A percentile compares a stretch with the other conserved stretches of the same genome.
Evolutionary conservation across 1,140 invertebrate species (phyloP).

Genomic region (Pissodes strobi): DNA sequence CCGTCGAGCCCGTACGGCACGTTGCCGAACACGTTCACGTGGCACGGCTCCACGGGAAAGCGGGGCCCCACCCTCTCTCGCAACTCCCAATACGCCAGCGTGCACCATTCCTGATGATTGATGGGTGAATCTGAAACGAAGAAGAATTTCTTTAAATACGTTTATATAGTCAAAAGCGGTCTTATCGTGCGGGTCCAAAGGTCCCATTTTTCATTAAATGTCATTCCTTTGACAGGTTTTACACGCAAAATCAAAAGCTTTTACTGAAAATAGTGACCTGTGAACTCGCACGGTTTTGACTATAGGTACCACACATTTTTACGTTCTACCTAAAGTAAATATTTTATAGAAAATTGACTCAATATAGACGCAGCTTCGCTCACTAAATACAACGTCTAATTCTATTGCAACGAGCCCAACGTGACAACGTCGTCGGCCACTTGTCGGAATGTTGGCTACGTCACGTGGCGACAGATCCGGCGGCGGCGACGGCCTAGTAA

Average conservation of each 20-base stretch:
- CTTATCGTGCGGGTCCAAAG: too few relatives aligned
- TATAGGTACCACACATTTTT: too few relatives aligned
- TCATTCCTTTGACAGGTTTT: too few relatives aligned
- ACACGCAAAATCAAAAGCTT: too few relatives aligned
- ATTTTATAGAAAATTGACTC: not conserved
- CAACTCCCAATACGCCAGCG: slow-evolving; percentile 88
- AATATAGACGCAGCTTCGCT: not conserved
- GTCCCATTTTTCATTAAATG: too few relatives aligned
- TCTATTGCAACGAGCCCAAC: not conserved
- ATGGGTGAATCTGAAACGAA: slow-evolving; percentile 56
- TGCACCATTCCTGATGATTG: slow-evolving; percentile 72
- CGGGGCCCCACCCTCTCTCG: slow-evolving; percentile 77
- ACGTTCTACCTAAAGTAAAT: too few relatives aligned
- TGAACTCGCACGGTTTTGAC: too few relatives aligned
- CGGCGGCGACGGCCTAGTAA: slow-evolving; percentile 24
- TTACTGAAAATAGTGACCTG: too few relatives aligned
- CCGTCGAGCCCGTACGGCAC: slow-evolving; percentile 67
- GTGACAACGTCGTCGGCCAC: slow-evolving; percentile 19
- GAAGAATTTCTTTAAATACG: too few relatives aligned
- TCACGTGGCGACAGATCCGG: slow-evolving; percentile 15
- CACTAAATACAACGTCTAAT: not conserved
- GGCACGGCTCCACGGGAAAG: slow-evolving; percentile 71
- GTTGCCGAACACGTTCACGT: slow-evolving; percentile 79
- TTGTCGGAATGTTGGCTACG: slow-evolving; percentile 20
- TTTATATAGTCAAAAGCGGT: too few relatives aligned